Conservation (phyloP, 2,113 vertebrate genomes). For the Carassius auratus region DNA sequence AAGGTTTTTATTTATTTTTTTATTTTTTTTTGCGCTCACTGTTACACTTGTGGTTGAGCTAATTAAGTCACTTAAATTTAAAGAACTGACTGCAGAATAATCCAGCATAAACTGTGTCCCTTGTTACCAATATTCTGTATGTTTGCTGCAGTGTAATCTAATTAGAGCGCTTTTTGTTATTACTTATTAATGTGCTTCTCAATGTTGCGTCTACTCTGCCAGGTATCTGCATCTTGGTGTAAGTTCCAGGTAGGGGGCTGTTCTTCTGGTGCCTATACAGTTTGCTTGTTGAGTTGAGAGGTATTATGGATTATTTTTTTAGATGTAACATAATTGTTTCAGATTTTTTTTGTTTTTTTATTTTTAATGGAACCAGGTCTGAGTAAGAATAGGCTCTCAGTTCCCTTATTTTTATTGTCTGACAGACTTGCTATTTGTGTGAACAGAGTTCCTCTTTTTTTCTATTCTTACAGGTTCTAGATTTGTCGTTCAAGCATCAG, state of each 20-base stretch:
- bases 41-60: constrained; percentile 62
- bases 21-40: neutral
- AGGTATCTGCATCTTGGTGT: no score
- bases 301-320: no score
- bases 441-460: neutral
- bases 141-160: neutral
- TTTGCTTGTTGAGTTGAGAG: no score
- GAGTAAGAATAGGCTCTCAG: neutral
- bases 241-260: no score
- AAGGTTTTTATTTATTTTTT: neutral
- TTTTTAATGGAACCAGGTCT: neutral
- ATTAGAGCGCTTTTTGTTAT: neutral
- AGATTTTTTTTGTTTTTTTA: no score
- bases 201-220: no score
- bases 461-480: neutral
- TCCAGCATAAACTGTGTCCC: constrained; percentile 8
- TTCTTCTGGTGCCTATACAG: no score
- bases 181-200: neutral
- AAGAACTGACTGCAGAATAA: neutral
- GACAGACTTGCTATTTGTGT: neutral
- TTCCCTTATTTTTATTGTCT: neutral
- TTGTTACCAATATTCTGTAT: neutral
- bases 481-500: constrained; percentile 9
- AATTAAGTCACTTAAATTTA: constrained; percentile 61
- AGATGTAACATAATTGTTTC: no score